A percentile compares a stretch with the other conserved stretches of the same genome.
Conservation (phyloP, 2,888 invertebrate species). For the Anodontia alba region DNA sequence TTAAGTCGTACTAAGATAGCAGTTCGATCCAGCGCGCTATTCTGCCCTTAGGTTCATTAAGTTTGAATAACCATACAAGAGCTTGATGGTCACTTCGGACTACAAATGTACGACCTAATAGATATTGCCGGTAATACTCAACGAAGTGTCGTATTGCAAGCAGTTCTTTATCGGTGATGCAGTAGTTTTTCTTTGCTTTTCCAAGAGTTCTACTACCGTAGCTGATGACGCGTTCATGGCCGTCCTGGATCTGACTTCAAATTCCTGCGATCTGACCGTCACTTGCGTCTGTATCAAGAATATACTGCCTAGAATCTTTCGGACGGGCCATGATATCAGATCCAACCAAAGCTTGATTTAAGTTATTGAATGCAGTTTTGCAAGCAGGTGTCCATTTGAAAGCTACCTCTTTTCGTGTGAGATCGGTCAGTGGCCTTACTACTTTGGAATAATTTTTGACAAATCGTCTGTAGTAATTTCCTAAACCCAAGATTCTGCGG, state of each 20-base stretch:
- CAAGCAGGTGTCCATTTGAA: constrained; percentile 28
- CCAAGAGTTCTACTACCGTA: not conserved
- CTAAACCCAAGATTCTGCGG: not conserved
- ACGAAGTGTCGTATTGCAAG: too few relatives aligned
- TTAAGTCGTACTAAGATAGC: constrained; percentile 47
- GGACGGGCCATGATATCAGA: constrained; percentile 55
- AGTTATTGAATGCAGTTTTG: constrained; percentile 37
- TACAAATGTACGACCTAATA: not conserved
- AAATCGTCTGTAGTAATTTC: constrained; percentile 26
- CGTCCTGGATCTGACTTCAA: not conserved
- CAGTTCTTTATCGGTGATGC: too few relatives aligned
- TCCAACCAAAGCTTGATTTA: constrained; percentile 27
- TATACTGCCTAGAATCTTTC: constrained; percentile 30
- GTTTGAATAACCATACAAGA: constrained; percentile 45
- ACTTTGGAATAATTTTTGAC: constrained; percentile 26
- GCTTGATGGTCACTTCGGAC: constrained; percentile 15
- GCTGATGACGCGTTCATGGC: not conserved
- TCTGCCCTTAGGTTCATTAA: constrained; percentile 52
- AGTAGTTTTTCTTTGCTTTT: not conserved
- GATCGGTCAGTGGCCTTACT: constrained; percentile 23
- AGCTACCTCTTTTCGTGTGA: constrained; percentile 11
- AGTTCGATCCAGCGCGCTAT: constrained; percentile 53
- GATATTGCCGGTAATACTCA: too few relatives aligned
- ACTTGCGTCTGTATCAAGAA: constrained; percentile 13
- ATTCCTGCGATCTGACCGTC: not conserved